Evolutionary conservation across 2,113 vertebrate species (phyloP).

Genomic region (Dipodomys merriami): DNA sequence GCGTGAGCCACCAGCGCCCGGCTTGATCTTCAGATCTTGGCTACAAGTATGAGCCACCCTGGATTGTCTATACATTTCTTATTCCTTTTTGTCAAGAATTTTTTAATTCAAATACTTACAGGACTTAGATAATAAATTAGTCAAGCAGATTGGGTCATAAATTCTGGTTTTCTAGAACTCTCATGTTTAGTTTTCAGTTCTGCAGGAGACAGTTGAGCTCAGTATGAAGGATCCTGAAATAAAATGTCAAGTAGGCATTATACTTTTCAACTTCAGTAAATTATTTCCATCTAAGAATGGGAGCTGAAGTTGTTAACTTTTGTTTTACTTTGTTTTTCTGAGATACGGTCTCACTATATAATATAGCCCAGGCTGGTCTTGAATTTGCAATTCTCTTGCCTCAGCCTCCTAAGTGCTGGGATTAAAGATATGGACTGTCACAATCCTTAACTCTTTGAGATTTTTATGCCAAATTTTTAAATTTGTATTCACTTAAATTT

Average conservation of each 20-base stretch:
- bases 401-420: not conserved
- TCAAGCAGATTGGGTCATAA: not conserved
- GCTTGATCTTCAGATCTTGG: no score
- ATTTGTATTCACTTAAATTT: constrained; percentile 16
- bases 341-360: not conserved
- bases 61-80: not conserved
- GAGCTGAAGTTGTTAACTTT: not conserved
- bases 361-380: not conserved
- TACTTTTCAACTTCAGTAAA: not conserved
- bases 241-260: not conserved
- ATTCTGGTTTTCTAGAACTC: not conserved
- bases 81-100: constrained; percentile 27
- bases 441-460: constrained; percentile 6
- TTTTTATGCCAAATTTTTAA: not conserved
- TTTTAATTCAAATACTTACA: not conserved
- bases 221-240: not conserved
- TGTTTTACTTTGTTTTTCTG: not conserved
- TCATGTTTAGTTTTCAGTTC: not conserved
- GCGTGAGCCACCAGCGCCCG: no score
- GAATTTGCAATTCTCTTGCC: not conserved
- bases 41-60: no score
- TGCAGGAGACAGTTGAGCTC: not conserved
- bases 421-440: no score
- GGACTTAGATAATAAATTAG: not conserved
- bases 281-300: not conserved